Base-by-base conservation (phyloP, 2,888 invertebrate genomes). In the Slavum lentiscoides region DNA sequence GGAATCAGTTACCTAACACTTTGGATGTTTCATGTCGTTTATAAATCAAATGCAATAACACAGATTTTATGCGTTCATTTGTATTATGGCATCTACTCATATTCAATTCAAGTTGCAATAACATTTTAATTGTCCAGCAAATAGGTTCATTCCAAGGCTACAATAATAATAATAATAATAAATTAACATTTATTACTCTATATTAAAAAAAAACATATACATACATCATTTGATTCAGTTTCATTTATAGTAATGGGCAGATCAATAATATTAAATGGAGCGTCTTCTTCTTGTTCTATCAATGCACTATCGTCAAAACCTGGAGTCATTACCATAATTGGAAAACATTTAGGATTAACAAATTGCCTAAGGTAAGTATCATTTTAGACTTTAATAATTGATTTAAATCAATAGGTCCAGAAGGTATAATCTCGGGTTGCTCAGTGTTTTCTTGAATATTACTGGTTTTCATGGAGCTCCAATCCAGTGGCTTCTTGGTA, bases 71-170 rank as follows among this genome's bases (percentile, higher is more conserved):
- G 72, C 19, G n/a, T 43, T 80, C 80, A 80, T 80, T 70, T 43
- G 70, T 58, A 30, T 15, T 11, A 72, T 72, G 64, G 43, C 82
- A 55, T 75, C 82, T 43, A 66, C 80, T 80, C 21, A 64, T 39
- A 58, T 80, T 77, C 43, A 84, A 70, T 77, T 84, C 84, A 11
- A 84, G 82, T 67, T 84, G 84, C 13, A 84, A 82, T 17, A 84
- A 66, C 55, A 84, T 83, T 70, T 84, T 84, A 19, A 84, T 84
- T 83, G 83, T 84, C 59, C 84, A 84, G 17, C 83, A 84, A 83
- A 84, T 84, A 61, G 84, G 84, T 72, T 84, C 84, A 43, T 84
- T 84, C 84, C 84, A 84, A 8, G 84, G 84, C 84, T 80, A 70
- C 3, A 43, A 43, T 43, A 43, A 2, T 30, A 43, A 43, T 0